Conservation (phyloP, 2,113 vertebrate species). For the Megaceryle torquata region DNA sequence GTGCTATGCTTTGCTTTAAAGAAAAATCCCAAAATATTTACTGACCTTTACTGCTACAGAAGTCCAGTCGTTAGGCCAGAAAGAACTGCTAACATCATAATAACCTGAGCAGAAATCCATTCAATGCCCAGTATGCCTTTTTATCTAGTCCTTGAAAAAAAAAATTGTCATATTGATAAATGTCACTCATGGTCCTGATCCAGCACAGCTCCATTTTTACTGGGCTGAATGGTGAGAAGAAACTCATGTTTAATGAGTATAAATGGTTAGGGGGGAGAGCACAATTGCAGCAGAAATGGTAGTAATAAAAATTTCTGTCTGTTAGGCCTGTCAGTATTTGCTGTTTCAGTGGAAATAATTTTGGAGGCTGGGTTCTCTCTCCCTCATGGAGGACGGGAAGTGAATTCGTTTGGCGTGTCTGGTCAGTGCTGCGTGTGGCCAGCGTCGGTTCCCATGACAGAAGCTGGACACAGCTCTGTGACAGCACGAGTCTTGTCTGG, state of each 20-base stretch:
- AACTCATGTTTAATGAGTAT: not conserved
- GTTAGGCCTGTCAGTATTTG: not conserved
- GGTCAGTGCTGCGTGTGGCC: not conserved
- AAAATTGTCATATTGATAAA: not conserved
- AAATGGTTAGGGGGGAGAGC: not conserved
- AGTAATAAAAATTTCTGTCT: not conserved
- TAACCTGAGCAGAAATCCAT: not conserved
- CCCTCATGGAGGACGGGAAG: not conserved
- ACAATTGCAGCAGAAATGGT: not conserved
- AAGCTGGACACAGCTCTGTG: not conserved
- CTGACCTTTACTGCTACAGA: not conserved
- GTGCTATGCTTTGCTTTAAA: not conserved
- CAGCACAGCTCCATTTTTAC: not conserved
- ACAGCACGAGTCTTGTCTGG: not conserved
- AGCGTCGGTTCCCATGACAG: fast-evolving
- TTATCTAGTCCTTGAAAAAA: not conserved
- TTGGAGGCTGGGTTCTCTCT: not conserved
- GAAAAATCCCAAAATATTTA: not conserved
- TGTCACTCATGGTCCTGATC: not conserved
- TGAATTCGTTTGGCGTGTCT: fast-evolving
- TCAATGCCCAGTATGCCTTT: not conserved
- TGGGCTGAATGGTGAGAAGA: not conserved
- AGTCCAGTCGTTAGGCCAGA: not conserved
- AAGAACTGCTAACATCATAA: not conserved
- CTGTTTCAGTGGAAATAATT: not conserved